Conservation (phyloP, 2,888 invertebrate species). For the Sminthurides aquaticus region DNA sequence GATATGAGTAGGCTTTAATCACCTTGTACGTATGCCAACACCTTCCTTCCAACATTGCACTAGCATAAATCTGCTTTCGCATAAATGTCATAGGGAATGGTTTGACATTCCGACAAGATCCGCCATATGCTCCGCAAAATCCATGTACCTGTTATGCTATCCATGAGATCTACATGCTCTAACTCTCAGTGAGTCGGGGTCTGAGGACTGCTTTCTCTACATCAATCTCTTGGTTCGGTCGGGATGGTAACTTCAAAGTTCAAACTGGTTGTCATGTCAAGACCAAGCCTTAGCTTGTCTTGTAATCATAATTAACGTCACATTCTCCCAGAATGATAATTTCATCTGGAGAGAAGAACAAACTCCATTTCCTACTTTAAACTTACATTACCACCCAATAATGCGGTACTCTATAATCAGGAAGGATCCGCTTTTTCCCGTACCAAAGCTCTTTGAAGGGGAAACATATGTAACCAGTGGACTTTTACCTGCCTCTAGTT, state of each 20-base stretch:
- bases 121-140: too few relatives aligned
- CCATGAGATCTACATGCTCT: too few relatives aligned
- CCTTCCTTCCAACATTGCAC: background rate
- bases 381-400: background rate
- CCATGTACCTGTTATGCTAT: too few relatives aligned
- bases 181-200: too few relatives aligned
- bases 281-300: background rate
- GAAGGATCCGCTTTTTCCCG: background rate
- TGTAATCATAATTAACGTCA: background rate
- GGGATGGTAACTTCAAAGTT: too few relatives aligned
- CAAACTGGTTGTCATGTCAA: too few relatives aligned
- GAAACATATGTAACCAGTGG: too few relatives aligned
- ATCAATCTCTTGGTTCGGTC: too few relatives aligned
- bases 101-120: background rate
- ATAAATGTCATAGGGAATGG: background rate
- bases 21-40: background rate
- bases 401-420: background rate
- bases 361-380: background rate
- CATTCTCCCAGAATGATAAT: background rate
- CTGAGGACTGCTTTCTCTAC: too few relatives aligned
- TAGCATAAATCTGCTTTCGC: background rate
- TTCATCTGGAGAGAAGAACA: too few relatives aligned
- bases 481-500: too few relatives aligned
- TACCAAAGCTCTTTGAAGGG: too few relatives aligned
- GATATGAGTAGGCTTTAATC: background rate